Evolutionary conservation across 2,888 invertebrate genomes (phyloP).

Genomic region (Dynastes tityus): DNA sequence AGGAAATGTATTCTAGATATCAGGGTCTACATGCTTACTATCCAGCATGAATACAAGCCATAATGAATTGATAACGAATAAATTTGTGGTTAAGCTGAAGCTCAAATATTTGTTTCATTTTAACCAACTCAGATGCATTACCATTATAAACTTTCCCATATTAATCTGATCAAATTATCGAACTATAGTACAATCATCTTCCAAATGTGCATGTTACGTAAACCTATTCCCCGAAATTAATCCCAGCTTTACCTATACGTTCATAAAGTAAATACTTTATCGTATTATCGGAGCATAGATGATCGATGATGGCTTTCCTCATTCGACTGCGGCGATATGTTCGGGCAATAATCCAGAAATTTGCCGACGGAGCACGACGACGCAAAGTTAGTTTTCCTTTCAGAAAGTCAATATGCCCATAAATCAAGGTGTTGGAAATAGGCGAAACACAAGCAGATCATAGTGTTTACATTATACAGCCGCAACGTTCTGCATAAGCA

Average conservation of each 20-base stretch:
- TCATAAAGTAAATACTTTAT: conserved; percentile 24
- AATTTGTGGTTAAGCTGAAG: too few relatives aligned
- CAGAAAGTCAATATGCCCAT: conserved; percentile 17
- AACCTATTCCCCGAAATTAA: not conserved
- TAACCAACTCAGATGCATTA: too few relatives aligned
- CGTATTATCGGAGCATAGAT: conserved; percentile 21
- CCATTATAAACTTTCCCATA: too few relatives aligned
- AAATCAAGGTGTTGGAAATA: conserved; percentile 13
- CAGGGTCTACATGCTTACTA: too few relatives aligned
- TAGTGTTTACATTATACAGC: not conserved
- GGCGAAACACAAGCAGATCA: not conserved
- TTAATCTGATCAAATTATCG: too few relatives aligned
- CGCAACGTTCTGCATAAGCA: not conserved
- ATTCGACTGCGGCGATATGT: conserved; percentile 7
- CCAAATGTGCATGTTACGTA: too few relatives aligned
- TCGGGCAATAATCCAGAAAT: conserved; percentile 27
- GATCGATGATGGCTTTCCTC: conserved; percentile 15
- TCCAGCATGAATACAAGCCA: too few relatives aligned
- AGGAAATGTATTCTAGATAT: too few relatives aligned
- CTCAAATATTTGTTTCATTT: too few relatives aligned
- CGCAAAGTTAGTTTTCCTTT: conserved; percentile 5
- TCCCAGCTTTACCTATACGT: conserved; percentile 13
- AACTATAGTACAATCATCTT: too few relatives aligned
- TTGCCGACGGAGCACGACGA: not conserved
- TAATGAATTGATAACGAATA: too few relatives aligned